Percentiles rank a stretch among this genome's conserved stretches.
Evolutionary conservation across 1,140 invertebrate species (phyloP).

Genomic region (Drosophila mojavensis): DNA sequence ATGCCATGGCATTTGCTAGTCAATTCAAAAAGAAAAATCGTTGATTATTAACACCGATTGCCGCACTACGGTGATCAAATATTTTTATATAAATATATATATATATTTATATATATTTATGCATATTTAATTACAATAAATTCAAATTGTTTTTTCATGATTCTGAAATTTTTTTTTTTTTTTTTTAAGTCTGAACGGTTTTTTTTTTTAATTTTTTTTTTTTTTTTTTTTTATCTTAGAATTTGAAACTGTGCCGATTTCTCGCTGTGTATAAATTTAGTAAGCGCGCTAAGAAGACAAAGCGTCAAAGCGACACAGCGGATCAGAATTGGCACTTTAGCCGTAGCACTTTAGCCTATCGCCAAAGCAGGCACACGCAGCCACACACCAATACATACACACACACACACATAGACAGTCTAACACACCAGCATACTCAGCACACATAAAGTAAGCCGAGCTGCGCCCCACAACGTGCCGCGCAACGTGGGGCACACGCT

Average conservation of each 20-base stretch:
- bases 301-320: conserved; percentile 28
- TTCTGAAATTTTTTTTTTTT: too few relatives aligned
- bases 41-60: too few relatives aligned
- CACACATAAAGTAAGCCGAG: conserved; percentile 23
- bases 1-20: too few relatives aligned
- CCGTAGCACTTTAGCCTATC: conserved; percentile 9
- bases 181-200: too few relatives aligned
- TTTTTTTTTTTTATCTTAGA: too few relatives aligned
- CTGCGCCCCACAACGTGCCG: conserved; percentile 35
- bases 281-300: conserved; percentile 14
- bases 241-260: neutral
- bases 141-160: too few relatives aligned
- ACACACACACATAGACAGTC: neutral
- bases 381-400: neutral
- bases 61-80: too few relatives aligned
- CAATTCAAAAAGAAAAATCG: too few relatives aligned
- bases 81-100: too few relatives aligned
- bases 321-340: conserved; percentile 27
- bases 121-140: too few relatives aligned
- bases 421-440: neutral
- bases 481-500: conserved; percentile 47
- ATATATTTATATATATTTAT: too few relatives aligned
- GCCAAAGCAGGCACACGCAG: neutral
- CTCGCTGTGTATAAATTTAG: conserved; percentile 10
- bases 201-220: too few relatives aligned